Evolutionary conservation across 2,797 vertebrate species (phyloP), one percentile per base, ranked within the genome.

Genomic region (Sebastes steindachneri): DNA sequence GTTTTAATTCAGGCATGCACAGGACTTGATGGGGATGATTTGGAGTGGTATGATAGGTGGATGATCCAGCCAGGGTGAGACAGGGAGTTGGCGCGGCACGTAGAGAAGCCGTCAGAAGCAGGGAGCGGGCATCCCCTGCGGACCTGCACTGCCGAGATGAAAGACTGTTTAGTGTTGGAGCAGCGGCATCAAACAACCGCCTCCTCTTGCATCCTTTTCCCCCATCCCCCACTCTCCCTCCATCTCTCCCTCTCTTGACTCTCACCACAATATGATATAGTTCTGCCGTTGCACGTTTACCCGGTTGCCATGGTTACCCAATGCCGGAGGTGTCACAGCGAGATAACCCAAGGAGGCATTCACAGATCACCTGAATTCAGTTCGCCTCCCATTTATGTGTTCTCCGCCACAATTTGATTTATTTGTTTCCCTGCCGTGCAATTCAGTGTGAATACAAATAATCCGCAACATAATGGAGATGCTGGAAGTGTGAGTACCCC

Each of bases 271-370:
- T 94, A 93, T 93, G 89, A 90, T 93, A 93, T 92, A 94, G 90
- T 94, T 92, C 86, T 91, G 91, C 86, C 19, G 79, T 85, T 91
- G 94, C 94, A 91, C 92, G 93, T 96, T 96, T 96, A 96, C 92
- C 91, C 89, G 89, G 95, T 96, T 94, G 92, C 94, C 90, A 94
- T 96, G 93, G 95, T 85, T 93, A 95, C 94, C 80, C 84, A 83
- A 89, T 87, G 92, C 93, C 84, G 89, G 91, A 87, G 95, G 93
- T 95, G 93, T 93, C 93, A 94, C 92, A 69, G 88, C 73, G 19
- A 94, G 89, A 94, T 93, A 93, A 93, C 94, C 93, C 91, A 92
- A 93, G 91, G 92, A 95, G 91, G 89, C 93, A 94, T 94, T 96
- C 92, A 89, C 93, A 92, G 90, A 95, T 95, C 93, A 95, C 95